Percentiles rank a stretch among this genome's conserved stretches.
These are phyloP conservation scores for Taxidea taxus DNA, from an alignment of 2,113 vertebrate genomes.

Conservation along the genomic window DNA sequence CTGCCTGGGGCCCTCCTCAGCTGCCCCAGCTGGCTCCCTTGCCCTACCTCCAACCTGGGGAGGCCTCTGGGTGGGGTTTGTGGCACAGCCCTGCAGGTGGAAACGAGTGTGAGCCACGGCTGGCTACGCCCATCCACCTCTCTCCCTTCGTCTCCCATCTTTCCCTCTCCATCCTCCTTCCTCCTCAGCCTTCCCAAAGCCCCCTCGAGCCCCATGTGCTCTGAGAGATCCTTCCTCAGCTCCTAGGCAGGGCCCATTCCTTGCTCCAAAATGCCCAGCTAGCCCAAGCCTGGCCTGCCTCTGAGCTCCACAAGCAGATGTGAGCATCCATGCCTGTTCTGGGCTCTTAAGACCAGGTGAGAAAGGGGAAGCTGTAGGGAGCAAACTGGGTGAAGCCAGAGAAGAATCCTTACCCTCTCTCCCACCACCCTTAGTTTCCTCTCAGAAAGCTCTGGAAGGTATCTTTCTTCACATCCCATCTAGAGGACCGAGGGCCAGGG, in stretches of 20 bases:
- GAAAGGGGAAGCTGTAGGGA: neutral
- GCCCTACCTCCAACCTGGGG: neutral
- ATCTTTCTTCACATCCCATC: neutral
- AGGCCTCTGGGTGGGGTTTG: neutral
- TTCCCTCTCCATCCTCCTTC: neutral
- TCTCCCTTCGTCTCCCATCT: neutral
- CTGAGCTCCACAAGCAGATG: neutral
- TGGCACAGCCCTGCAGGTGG: neutral
- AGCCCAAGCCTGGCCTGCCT: neutral
- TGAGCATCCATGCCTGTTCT: neutral
- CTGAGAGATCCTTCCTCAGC: neutral
- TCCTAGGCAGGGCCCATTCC: neutral
- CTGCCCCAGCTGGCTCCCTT: no score
- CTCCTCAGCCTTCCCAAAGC: neutral
- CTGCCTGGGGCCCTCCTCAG: neutral
- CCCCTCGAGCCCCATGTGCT: no score
- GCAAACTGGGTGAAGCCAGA: neutral
- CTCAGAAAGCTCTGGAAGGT: slow-evolving; percentile 12
- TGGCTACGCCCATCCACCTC: accelerated
- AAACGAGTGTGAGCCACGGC: neutral
- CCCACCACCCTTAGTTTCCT: neutral
- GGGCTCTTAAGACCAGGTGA: accelerated
- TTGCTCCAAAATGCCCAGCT: neutral
- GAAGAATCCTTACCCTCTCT: neutral
- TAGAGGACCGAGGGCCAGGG: neutral